Base-by-base conservation (phyloP, 2,888 invertebrate species). In the Epicampocera succincta region DNA sequence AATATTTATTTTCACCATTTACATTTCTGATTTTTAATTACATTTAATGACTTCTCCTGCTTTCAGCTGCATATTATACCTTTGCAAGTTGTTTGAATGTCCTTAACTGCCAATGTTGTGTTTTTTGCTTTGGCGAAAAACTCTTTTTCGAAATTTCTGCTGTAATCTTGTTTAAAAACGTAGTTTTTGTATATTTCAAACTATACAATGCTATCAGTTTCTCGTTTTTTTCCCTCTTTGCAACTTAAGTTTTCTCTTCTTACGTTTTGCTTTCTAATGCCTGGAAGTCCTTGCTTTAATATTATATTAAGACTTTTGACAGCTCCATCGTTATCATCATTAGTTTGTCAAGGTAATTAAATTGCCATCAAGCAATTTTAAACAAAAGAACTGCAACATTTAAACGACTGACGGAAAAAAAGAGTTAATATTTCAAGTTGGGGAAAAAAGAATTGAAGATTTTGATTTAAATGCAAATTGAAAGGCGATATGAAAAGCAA, bases 341-440 rank as follows among this genome's bases (percentile, higher is more conserved):
- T 82, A 82, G 81, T 78, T 78, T 82, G 74, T 74, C 71, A 74
- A 83, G 83, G 69, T 83, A 80, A 79, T 83, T 83, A 80, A 83
- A 80, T 76, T 80, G 75, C 56, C 61, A 80, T 76, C 63, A 72
- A 76, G 79, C 4, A 9, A 73, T 72, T 56, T 73, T 63, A 73
- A 71, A 79, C 75, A 76, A 83, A 79, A 79, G 56, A 69, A 48
- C 50, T 46, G 68, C 25, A 44, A 66, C 58, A 46, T 56, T 54
- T 44, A 15, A 60, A n/a, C 2, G 9, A 6, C 4, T 3, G 13
- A 6, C 33, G 25, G 54, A 61, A 50, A 58, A 52, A 74, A 83
- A 80, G 75, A 76, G 79, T 83, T 78, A 61, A 54, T 46, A 29
- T 76, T 42, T 72, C 21, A 25, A 50, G 13, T 61, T 50, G 9